Conservation (phyloP, 2,797 vertebrate species). For the Helicolenus hilgendorfi region DNA sequence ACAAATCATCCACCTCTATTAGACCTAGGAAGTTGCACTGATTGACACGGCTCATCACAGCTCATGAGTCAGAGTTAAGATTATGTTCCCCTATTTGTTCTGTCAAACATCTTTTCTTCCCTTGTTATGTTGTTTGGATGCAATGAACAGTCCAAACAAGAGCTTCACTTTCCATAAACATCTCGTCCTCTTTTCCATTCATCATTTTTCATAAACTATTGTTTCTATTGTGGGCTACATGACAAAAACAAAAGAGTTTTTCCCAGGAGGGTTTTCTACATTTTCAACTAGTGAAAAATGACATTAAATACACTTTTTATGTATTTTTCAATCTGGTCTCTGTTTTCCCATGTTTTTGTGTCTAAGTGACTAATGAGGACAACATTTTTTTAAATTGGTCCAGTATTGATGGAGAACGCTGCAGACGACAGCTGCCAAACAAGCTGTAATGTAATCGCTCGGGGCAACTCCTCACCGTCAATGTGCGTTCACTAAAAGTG, state of each 20-base stretch:
- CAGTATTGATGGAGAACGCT: no score
- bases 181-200: constrained; percentile 1
- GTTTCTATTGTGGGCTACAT: background rate
- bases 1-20: constrained; percentile 3
- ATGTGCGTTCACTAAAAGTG: no score
- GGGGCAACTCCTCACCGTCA: no score
- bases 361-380: no score
- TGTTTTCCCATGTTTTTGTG: no score
- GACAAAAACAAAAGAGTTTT: background rate
- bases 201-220: background rate
- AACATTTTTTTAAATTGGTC: no score
- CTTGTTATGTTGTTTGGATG: constrained; percentile 23
- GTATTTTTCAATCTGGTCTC: no score
- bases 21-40: background rate
- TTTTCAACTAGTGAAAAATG: background rate
- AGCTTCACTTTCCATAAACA: constrained; percentile 39
- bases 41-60: constrained; percentile 12
- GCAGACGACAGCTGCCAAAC: no score
- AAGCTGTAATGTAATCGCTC: no score
- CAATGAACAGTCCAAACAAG: constrained; percentile 22
- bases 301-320: background rate
- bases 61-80: constrained; percentile 15
- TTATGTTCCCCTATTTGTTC: constrained; percentile 9
- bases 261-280: background rate
- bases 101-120: background rate